Evolutionary conservation across 2,888 invertebrate genomes (phyloP), one percentile per base, ranked within the genome.

Genomic region (Electrophaes corylata): DNA sequence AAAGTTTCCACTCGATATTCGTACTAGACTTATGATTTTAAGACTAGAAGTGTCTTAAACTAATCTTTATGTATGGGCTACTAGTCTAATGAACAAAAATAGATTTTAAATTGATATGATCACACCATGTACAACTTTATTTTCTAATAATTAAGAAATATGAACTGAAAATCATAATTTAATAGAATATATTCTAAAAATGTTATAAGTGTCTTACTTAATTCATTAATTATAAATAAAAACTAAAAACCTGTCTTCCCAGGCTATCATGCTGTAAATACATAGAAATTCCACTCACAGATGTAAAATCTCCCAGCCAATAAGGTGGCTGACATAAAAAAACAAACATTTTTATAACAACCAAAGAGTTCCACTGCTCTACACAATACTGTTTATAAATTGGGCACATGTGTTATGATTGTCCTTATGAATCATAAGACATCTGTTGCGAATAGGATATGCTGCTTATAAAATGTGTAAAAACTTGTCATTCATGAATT

Each of bases 301-400:
- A 59, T 55, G 56, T 49, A 37, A 39, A 55, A 52, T 64, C 57
- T 59, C 60, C 47, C 47, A 44, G 40, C 33, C 18, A 45, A 31
- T 37, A 56, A 45, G 37, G 39, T 43, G 44, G 47, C 33, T 5
- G 56, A 52, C 58, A 61, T 60, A 63, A 62, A 70, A 70, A 78
- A 83, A 84, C 71, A 83, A 81, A 84, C 76, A 75, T 59, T 55
- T 44, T 43, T 62, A 80, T 81, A 78, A 75, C 69, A 71, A 73
- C 72, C 69, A 67, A 62, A 56, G 20, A 51, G 54, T 55, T 60
- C 62, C 66, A 62, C 16, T 37, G 37, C 46, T 35, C 12, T 33
- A 52, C 51, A 52, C 72, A 72, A 74, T 70, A 68, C 68, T 81
- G 81, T 81, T 81, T 82, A 79, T 71, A 65, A 71, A 73, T 71